A percentile compares a stretch with the other conserved stretches of the same genome.
These are phyloP conservation scores for Calliphora vomitoria DNA, from an alignment of 2,888 invertebrate genomes.

Conservation along the genomic window DNA sequence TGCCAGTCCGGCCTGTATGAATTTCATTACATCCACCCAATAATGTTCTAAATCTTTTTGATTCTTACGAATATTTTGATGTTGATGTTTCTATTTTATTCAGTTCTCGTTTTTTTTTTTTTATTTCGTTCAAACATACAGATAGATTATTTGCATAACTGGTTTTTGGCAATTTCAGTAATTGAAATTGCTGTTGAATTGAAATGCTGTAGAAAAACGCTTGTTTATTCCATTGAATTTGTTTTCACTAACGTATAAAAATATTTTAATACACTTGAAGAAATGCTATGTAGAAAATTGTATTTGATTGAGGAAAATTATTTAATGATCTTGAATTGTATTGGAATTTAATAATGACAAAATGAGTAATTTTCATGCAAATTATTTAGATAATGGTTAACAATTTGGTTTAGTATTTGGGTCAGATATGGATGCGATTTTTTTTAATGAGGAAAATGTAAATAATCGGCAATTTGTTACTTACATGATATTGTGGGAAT, in stretches of 20 bases:
- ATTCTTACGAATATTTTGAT: not conserved
- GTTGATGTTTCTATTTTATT: not conserved
- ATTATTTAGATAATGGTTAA: not conserved
- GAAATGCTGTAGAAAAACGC: constrained; percentile 20
- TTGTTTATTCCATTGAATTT: constrained; percentile 6
- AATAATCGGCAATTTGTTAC: not conserved
- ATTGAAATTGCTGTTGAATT: constrained; percentile 50
- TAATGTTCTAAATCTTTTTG: constrained; percentile 4
- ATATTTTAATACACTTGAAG: constrained; percentile 34
- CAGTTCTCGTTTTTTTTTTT: constrained; percentile 1
- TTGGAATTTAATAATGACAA: not conserved
- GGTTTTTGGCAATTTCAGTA: constrained; percentile 52
- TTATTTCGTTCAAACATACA: constrained; percentile 12
- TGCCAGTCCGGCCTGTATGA: constrained; percentile 10
- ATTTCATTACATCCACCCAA: constrained; percentile 2
- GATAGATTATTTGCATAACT: constrained; percentile 55
- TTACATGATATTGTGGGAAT: not conserved
- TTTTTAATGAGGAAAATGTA: no score
- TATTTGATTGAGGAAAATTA: constrained; percentile 36
- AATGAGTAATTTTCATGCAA: not conserved
- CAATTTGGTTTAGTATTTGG: no score
- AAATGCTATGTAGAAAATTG: constrained; percentile 10
- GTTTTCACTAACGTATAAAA: not conserved
- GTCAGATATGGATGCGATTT: no score
- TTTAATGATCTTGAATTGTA: not conserved